These are phyloP conservation scores for Philhelius pedissequus DNA, from an alignment of 2,888 invertebrate species.

Conservation along the genomic window DNA sequence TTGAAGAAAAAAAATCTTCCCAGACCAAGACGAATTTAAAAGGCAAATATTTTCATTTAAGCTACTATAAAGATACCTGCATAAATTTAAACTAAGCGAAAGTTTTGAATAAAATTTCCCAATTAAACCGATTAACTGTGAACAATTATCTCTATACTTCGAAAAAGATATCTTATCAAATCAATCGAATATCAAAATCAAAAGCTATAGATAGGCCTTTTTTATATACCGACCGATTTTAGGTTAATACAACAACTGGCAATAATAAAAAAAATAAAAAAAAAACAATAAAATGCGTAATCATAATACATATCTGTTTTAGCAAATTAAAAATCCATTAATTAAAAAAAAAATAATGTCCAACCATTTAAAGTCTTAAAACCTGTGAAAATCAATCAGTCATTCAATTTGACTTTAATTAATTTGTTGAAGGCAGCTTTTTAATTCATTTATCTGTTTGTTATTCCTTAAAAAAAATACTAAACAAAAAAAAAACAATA, in stretches of 20 bases:
- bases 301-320: constrained; percentile 28
- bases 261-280: too few relatives aligned
- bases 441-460: constrained; percentile 1
- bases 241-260: background rate
- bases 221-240: background rate
- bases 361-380: constrained; percentile 35
- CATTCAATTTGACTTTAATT: constrained; percentile 35
- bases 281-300: background rate
- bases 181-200: constrained; percentile 2
- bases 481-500: background rate
- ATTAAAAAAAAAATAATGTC: constrained; percentile 23
- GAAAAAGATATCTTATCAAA: constrained; percentile 1
- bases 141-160: constrained; percentile 3
- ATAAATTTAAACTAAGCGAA: constrained; percentile 4
- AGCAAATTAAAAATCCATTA: constrained; percentile 50
- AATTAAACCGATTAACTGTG: constrained; percentile 14
- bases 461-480: background rate
- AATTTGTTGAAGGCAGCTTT: constrained; percentile 31
- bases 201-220: background rate
- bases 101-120: constrained; percentile 30
- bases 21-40: constrained; percentile 1
- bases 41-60: constrained; percentile 10
- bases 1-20: constrained; percentile 3
- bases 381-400: constrained; percentile 49
- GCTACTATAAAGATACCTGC: background rate